A percentile compares a stretch with the other conserved stretches of the same genome.
Evolutionary conservation across 2,113 vertebrate genomes (phyloP).

Genomic region (Caloenas nicobarica): DNA sequence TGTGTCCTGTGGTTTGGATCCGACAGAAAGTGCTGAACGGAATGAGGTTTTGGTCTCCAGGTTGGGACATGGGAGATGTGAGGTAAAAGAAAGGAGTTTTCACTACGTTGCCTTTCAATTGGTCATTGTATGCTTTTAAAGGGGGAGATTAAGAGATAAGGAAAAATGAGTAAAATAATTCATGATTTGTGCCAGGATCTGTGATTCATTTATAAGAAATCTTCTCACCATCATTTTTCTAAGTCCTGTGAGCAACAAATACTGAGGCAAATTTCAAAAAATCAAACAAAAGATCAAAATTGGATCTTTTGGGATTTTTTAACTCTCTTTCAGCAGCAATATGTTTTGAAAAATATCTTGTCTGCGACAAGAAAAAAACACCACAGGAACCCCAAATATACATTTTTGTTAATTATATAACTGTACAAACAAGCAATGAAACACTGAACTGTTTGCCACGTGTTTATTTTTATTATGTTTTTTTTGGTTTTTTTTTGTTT

Average conservation of each 20-base stretch:
- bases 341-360: neutral
- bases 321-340: neutral
- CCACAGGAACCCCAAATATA: neutral
- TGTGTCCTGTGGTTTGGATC: neutral
- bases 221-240: neutral
- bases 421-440: neutral
- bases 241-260: neutral
- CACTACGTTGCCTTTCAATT: neutral
- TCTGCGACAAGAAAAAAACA: neutral
- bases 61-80: neutral
- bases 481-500: too few relatives aligned
- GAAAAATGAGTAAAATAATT: neutral
- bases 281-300: neutral
- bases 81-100: neutral
- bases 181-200: neutral
- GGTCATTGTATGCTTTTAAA: neutral
- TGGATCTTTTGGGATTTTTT: neutral
- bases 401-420: neutral
- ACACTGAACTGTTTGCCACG: neutral
- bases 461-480: neutral
- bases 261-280: neutral
- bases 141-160: neutral
- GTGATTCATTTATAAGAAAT: neutral
- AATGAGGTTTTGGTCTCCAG: neutral
- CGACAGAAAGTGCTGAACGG: fast-evolving